Conservation (phyloP, 1,140 invertebrate species). For the Listronotus bonariensis region DNA sequence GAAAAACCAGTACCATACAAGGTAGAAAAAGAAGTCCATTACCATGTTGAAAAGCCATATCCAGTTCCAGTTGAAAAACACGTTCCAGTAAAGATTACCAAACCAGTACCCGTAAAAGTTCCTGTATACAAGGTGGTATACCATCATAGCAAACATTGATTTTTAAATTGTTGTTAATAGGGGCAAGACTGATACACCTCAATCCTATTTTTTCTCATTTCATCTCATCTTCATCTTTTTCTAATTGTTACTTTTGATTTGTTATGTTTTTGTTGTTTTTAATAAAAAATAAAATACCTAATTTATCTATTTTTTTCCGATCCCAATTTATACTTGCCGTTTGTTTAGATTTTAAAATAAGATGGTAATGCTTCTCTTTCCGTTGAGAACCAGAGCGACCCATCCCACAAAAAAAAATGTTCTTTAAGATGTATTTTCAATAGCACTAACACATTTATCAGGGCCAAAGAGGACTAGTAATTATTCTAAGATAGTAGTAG, state of each 20-base stretch:
- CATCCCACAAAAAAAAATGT: no score
- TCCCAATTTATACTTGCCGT: no score
- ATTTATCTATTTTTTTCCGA: no score
- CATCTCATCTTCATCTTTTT: neutral
- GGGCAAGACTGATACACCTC: constrained; percentile 42
- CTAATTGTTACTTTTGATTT: neutral
- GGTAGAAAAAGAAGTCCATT: constrained; percentile 72
- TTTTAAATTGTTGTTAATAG: neutral
- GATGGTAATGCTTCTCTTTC: no score
- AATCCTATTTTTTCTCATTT: constrained; percentile 2
- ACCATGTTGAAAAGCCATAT: constrained; percentile 73
- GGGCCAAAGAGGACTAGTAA: no score
- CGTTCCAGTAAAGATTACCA: constrained; percentile 71
- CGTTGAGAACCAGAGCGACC: no score
- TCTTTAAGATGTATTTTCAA: no score
- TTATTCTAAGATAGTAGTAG: no score
- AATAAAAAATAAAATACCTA: no score
- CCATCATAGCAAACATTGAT: constrained; percentile 52
- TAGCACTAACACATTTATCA: no score
- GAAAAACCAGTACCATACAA: constrained; percentile 74
- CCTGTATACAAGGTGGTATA: constrained; percentile 72
- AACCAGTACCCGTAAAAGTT: constrained; percentile 75
- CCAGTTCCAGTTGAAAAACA: constrained; percentile 74
- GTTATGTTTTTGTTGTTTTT: neutral
- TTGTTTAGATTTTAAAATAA: no score